Evolutionary conservation across 2,888 invertebrate genomes (phyloP), one percentile per base, ranked within the genome.

Genomic region (Gandaritis pyraliata): DNA sequence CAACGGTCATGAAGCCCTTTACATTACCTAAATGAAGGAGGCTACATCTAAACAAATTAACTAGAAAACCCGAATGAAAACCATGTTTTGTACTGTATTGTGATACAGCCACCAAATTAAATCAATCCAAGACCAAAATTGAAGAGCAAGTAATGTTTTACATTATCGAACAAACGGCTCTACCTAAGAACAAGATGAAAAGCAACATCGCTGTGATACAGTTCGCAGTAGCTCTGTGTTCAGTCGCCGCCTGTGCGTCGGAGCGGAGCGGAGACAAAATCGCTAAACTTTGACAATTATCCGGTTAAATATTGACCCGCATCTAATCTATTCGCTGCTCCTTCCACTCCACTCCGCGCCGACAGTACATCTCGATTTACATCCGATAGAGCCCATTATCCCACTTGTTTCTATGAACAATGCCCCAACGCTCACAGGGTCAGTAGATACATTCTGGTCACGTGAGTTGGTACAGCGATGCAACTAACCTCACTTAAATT

Each of bases 301-400:
- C 66, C 74, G 68, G 66, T 75, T 75, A 75, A 79, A 79, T 77
- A 82, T 80, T 77, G 77, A 73, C 71, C 76, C 66, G 66, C 69
- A 61, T 64, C 65, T 80, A 77, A 81, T 82, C 71, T 81, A 81
- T 81, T 80, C 83, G 80, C 79, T 75, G 77, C 69, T 73, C 68
- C 70, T 68, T 63, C 72, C 59, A 39, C 47, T 33, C 49, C 38
- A 10, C 47, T 33, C 49, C 38, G 10, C 46, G 29, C 54, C 66
- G 64, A 57, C 60, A 65, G 71, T 60, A 70, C 70, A 70, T 72
- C 72, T 71, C 70, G 69, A 76, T 80, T 81, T 78, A 77, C 77
- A 81, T 82, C 76, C 74, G 74, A 74, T 70, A 70, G 71, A 70
- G 69, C 41, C 41, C 8, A 41, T 41, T 16, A 39, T 13, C 1